Conservation (phyloP, 1,140 invertebrate genomes). For the Camponotus floridanus region DNA sequence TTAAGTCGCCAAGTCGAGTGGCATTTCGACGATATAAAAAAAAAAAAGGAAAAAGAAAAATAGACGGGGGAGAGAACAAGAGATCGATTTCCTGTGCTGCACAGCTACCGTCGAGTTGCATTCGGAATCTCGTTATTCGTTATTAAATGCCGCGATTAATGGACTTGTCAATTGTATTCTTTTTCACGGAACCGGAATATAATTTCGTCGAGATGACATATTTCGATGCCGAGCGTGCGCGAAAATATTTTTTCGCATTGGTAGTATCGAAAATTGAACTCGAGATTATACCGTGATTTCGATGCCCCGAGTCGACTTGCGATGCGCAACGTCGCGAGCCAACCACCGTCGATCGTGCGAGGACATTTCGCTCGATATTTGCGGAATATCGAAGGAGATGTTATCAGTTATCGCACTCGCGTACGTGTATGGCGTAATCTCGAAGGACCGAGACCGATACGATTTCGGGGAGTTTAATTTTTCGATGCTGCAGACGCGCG, state of each 20-base stretch:
- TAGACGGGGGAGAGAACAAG: constrained; percentile 34
- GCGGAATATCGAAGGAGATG: neutral
- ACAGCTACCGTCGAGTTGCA: constrained; percentile 55
- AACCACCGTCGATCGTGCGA: neutral
- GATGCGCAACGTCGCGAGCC: constrained; percentile 29
- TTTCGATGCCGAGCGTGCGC: neutral
- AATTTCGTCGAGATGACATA: constrained; percentile 6
- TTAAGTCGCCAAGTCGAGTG: constrained; percentile 43
- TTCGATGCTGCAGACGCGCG: neutral
- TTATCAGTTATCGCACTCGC: constrained; percentile 15
- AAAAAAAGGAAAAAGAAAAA: constrained; percentile 10
- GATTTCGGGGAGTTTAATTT: constrained; percentile 18
- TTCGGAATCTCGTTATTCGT: constrained; percentile 33
- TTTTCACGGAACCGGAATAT: neutral
- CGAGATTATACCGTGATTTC: neutral
- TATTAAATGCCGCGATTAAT: constrained; percentile 26
- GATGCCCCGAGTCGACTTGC: neutral
- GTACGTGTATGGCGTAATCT: neutral
- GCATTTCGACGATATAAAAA: constrained; percentile 20
- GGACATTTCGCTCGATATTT: constrained; percentile 13
- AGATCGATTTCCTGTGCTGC: constrained; percentile 61
- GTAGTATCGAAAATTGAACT: neutral
- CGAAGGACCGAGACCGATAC: constrained; percentile 16
- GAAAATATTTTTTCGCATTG: neutral
- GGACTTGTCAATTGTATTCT: neutral